phyloP scores from a whole-genome alignment of 2,797 vertebrate genomes.

The Paratrypauchen microcephalus region DNA sequence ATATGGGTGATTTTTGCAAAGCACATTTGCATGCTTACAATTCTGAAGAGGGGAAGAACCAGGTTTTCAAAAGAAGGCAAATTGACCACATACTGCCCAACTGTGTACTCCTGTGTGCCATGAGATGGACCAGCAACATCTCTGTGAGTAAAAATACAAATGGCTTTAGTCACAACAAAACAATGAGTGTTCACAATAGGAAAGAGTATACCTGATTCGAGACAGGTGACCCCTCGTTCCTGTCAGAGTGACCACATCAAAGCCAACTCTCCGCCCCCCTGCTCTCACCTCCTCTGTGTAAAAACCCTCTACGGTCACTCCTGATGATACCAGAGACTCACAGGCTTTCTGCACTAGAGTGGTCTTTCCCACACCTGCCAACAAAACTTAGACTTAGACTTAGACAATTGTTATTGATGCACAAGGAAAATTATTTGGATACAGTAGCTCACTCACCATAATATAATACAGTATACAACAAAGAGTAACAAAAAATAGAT shows the following conservation, averaged over 20 bases:
- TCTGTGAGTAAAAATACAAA: slow-evolving; percentile 47
- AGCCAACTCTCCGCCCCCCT: slow-evolving; percentile 87
- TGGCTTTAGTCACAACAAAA: slow-evolving; percentile 23
- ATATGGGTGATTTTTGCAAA: slow-evolving; percentile 11
- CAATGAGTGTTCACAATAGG: slow-evolving; percentile 20
- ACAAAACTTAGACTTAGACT: slow-evolving; percentile 18
- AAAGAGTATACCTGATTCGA: slow-evolving; percentile 87
- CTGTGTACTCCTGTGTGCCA: slow-evolving; percentile 76
- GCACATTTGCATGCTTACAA: slow-evolving; percentile 26
- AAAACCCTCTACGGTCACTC: slow-evolving; percentile 84
- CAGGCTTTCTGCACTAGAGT: slow-evolving; percentile 89
- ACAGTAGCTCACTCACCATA: too few species aligned
- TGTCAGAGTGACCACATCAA: slow-evolving; percentile 91
- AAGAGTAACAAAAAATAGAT: too few species aligned
- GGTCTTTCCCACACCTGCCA: slow-evolving; percentile 92
- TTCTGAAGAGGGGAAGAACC: slow-evolving; percentile 85
- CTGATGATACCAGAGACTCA: slow-evolving; percentile 79
- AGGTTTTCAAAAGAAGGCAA: slow-evolving; percentile 88
- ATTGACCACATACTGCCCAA: slow-evolving; percentile 92
- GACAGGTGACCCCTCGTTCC: slow-evolving; percentile 87
- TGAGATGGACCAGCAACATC: slow-evolving; percentile 46
- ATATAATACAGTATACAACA: too few species aligned
- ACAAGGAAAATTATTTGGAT: too few species aligned
- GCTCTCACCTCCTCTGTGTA: slow-evolving; percentile 94
- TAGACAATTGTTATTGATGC: too few species aligned